Evolutionary conservation across 1,140 invertebrate species (phyloP), one percentile per base, ranked within the genome.

Genomic region (Hycleus phaleratus): DNA sequence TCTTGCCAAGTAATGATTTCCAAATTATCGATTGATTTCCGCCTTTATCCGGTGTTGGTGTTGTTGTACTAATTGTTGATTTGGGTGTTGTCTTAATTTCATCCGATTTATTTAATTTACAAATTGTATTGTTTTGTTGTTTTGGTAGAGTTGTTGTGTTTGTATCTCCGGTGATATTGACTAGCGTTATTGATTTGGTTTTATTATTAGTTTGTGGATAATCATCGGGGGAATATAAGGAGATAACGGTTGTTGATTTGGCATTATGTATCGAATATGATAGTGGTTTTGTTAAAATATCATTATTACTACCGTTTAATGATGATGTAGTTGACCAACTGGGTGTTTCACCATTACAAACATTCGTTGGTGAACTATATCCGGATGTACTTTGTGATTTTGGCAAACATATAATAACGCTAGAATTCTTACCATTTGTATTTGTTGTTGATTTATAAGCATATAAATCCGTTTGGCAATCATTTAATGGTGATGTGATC

Each of bases 361-460:
- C 60, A 47, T 71, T 67, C 25, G 70, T 71, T 26, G 74, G 74
- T 44, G 74, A 75, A 64, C 73, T 75, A 62, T 75, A 75, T 43
- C 74, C 74, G n/a, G 74, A 75, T 25, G 73, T 75, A 63, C 73
- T 75, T 65, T 74, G 71, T 43, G 73, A 74, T 54, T 73, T 68
- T 56, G 66, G 70, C 63, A 65, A 65, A 53, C 62, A 59, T 51
- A 63, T 60, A 47, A 70, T 63, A 59, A 69, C 56, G 54, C 71
- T 66, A 61, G 62, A 60, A 38, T 62, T 62, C 70, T 73, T 73
- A 74, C 71, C 72, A 60, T 68, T 69, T 53, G 55, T 39, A 5
- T 4, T 32, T 53, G 55, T 39, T 43, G 61, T 42, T 54, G 70
- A 59, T 58, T 68, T 68, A 62, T 67, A 70, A 7, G 66, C 63